Percentiles rank a stretch among this genome's conserved stretches.
Conservation (phyloP, 2,797 vertebrate species). For the Ambastaia sidthimunki region DNA sequence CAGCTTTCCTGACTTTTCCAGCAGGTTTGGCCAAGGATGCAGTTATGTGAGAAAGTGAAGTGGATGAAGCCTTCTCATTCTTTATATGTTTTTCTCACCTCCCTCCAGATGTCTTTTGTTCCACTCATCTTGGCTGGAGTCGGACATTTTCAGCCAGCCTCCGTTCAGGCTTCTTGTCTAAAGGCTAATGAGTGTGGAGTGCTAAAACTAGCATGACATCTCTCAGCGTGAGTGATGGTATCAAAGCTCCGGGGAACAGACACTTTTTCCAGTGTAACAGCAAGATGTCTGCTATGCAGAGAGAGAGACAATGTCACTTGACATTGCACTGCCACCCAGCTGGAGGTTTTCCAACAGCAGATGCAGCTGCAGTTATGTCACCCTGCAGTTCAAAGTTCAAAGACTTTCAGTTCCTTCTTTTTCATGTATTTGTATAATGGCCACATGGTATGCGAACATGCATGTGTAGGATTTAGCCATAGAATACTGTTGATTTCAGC, state of each 20-base stretch:
- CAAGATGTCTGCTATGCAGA: slow-evolving; percentile 33
- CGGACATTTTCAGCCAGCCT: background rate
- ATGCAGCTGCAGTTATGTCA: background rate
- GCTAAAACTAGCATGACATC: slow-evolving; percentile 45
- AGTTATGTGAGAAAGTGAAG: slow-evolving; percentile 15
- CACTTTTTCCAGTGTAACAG: slow-evolving; percentile 41
- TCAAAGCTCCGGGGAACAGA: slow-evolving; percentile 40
- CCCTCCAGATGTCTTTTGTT: slow-evolving; percentile 30
- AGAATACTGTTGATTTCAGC: background rate
- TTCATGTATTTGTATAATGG: background rate
- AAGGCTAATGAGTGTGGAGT: slow-evolving; percentile 46
- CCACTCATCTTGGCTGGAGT: slow-evolving; percentile 23
- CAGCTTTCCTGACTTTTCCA: background rate
- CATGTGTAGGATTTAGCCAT: background rate
- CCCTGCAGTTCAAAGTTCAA: slow-evolving; percentile 2
- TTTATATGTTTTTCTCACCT: slow-evolving; percentile 26
- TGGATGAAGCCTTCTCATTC: slow-evolving; percentile 33
- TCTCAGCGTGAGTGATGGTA: slow-evolving; percentile 51
- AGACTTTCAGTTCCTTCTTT: background rate
- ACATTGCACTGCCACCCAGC: slow-evolving; percentile 23
- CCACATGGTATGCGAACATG: background rate
- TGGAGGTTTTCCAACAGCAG: slow-evolving; percentile 18
- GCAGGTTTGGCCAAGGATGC: background rate
- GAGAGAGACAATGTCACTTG: background rate
- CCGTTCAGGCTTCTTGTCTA: slow-evolving; percentile 31